Percentiles rank a stretch among this genome's conserved stretches.
Conservation (phyloP, 2,888 invertebrate genomes). For the Acrobasis consociella region DNA sequence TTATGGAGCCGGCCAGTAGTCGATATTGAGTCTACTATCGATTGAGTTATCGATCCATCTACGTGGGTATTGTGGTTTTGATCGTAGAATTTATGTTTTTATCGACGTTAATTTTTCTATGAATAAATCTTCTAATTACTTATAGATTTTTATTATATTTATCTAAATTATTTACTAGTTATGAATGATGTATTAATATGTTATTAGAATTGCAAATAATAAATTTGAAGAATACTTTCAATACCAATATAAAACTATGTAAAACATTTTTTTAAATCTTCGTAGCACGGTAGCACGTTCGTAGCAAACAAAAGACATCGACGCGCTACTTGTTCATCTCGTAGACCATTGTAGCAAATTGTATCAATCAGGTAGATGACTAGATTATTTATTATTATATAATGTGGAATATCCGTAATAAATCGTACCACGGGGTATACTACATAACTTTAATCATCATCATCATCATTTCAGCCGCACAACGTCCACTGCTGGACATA, state of each 20-base stretch:
- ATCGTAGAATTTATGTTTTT: not conserved
- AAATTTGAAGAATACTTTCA: too few species aligned
- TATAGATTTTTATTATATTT: not conserved
- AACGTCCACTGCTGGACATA: too few species aligned
- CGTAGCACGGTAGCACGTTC: conserved; percentile 2
- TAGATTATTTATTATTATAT: too few species aligned
- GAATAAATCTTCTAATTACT: not conserved
- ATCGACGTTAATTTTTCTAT: not conserved
- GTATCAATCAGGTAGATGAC: too few species aligned
- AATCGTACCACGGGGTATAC: too few species aligned
- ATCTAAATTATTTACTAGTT: not conserved
- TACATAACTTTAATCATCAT: too few species aligned
- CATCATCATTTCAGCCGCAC: too few species aligned
- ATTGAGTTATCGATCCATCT: conserved; percentile 22
- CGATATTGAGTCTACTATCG: conserved; percentile 20
- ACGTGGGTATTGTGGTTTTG: conserved; percentile 12
- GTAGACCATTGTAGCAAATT: not conserved
- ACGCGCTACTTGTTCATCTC: conserved; percentile 23
- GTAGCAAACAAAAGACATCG: conserved; percentile 30
- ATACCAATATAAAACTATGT: too few species aligned
- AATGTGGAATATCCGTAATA: too few species aligned
- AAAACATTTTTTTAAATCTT: too few species aligned
- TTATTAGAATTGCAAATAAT: too few species aligned
- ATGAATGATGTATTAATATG: not conserved
- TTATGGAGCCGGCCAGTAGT: conserved; percentile 30